These are phyloP conservation scores for Brachyhypopomus gauderio DNA, from an alignment of 2,113 vertebrate species.

Conservation along the genomic window DNA sequence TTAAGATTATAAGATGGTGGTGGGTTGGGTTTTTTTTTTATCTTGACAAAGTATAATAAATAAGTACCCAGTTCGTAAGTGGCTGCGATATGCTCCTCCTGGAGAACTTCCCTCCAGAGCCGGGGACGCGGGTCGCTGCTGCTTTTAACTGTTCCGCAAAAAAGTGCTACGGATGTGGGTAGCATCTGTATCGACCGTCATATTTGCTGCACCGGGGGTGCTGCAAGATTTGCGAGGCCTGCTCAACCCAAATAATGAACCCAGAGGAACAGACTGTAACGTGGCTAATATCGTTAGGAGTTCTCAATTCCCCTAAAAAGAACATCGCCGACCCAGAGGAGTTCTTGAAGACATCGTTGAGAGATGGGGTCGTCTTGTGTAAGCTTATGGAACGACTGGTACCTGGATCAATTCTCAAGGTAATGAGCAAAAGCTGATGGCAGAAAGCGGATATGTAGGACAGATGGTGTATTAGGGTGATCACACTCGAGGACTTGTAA, in stretches of 20 bases:
- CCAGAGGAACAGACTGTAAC: slow-evolving; percentile 93
- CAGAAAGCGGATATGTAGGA: background rate
- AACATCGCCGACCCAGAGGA: slow-evolving; percentile 87
- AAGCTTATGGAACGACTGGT: slow-evolving; percentile 86
- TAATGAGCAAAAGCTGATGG: slow-evolving; percentile 61
- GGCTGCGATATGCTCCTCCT: background rate
- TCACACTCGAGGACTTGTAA: too few relatives aligned
- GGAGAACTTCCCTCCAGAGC: background rate
- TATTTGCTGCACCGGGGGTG: slow-evolving; percentile 46
- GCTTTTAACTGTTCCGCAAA: slow-evolving; percentile 46
- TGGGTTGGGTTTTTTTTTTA: too few relatives aligned
- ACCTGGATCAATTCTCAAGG: slow-evolving; percentile 87
- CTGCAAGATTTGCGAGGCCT: slow-evolving; percentile 53
- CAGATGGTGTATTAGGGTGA: too few relatives aligned
- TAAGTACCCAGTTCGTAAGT: background rate
- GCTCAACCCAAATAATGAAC: slow-evolving; percentile 79
- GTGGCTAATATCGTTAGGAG: slow-evolving; percentile 95
- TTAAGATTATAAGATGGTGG: too few relatives aligned
- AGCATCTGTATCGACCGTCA: slow-evolving; percentile 61
- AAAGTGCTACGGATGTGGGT: slow-evolving; percentile 88
- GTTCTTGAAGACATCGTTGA: slow-evolving; percentile 88
- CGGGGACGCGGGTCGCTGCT: background rate
- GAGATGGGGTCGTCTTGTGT: slow-evolving; percentile 93
- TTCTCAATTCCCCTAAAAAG: slow-evolving; percentile 96
- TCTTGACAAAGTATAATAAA: background rate